Base-by-base conservation (phyloP, 2,888 invertebrate genomes). In the Spilarctia lutea region DNA sequence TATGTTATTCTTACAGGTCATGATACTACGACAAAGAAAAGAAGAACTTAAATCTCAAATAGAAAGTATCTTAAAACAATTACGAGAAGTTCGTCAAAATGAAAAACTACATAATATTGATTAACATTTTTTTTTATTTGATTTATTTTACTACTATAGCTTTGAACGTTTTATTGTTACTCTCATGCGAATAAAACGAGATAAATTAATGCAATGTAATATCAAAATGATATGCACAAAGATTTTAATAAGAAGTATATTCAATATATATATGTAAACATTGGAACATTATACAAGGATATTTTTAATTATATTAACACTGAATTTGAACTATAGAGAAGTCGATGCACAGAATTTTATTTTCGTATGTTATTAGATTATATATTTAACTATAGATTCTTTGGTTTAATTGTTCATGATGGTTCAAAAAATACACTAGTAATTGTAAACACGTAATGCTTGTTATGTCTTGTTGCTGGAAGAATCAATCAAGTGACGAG, bases 1-100 rank as follows among this genome's bases (percentile, higher is more conserved):
- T 4, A 39, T 39, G 2, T n/a, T n/a, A 56, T 56, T 45, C 2
- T 74, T 74, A n/a, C 33, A 74, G 74, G 74, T 71, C 20, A 67
- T 60, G 24, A 30, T 71, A 30, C 24, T 71, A n/a, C 71, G 65
- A 52, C 33, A 66, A 33, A 65, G 30, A n/a, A 71, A 71, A 60
- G 45, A 63, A 65, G n/a, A 65, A 20, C 71, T 71, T 65, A 8
- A 20, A 48, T 27, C 65, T 13, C 71, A 71, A 65, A 71, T 71
- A 65, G 65, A 10, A 48, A 33, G 1, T 6, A 45, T 71, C 2
- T 33, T 10, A 33, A 65, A 48, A 48, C 45, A 48, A 48, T 65
- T 71, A 30, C 65, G 65, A 71, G 48, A 65, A 65, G 33, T 48
- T 4, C 65, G 71, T 65, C 30, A 65, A 42, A 48, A 20, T 30